Conservation (phyloP, 2,797 vertebrate species). For the Erpetoichthys calabaricus region DNA sequence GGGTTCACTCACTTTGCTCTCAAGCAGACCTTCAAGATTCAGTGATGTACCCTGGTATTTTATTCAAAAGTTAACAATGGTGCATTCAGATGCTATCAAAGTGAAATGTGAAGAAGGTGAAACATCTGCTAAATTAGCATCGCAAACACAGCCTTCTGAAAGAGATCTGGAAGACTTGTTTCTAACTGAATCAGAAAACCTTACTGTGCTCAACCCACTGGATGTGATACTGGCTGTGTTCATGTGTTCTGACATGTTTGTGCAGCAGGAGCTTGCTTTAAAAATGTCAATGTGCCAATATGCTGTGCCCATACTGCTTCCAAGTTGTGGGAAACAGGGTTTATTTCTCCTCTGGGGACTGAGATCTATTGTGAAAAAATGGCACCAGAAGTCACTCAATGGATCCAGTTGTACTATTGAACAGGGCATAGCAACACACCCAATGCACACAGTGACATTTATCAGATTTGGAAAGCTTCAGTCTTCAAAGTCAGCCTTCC, state of each 20-base stretch:
- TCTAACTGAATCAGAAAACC: slow-evolving; percentile 34
- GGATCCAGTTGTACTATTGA: slow-evolving; percentile 23
- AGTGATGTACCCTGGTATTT: slow-evolving; percentile 32
- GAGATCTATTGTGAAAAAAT: slow-evolving; percentile 29
- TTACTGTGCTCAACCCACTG: slow-evolving; percentile 34
- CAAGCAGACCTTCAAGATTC: slow-evolving; percentile 14
- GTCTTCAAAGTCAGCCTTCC: slow-evolving; percentile 36
- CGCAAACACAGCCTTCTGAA: slow-evolving; percentile 19
- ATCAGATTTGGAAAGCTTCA: slow-evolving; percentile 6
- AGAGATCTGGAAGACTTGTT: slow-evolving; percentile 39
- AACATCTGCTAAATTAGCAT: slow-evolving; percentile 17
- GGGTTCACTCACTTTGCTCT: no score
- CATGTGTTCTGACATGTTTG: slow-evolving; percentile 51
- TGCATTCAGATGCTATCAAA: slow-evolving; percentile 9
- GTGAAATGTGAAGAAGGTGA: no score
- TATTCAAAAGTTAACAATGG: slow-evolving; percentile 11
- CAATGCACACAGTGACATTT: neutral
- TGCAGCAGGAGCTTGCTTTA: slow-evolving; percentile 55
- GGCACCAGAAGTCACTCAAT: slow-evolving; percentile 25
- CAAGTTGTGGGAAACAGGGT: slow-evolving; percentile 21
- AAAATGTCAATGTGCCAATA: slow-evolving; percentile 70
- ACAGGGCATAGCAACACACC: slow-evolving; percentile 20
- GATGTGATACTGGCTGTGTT: slow-evolving; percentile 60
- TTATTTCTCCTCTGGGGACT: slow-evolving; percentile 35
- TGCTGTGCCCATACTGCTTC: slow-evolving; percentile 59